A percentile compares a stretch with the other conserved stretches of the same genome.
Evolutionary conservation across 2,888 invertebrate species (phyloP).

Genomic region (Spodoptera littoralis): DNA sequence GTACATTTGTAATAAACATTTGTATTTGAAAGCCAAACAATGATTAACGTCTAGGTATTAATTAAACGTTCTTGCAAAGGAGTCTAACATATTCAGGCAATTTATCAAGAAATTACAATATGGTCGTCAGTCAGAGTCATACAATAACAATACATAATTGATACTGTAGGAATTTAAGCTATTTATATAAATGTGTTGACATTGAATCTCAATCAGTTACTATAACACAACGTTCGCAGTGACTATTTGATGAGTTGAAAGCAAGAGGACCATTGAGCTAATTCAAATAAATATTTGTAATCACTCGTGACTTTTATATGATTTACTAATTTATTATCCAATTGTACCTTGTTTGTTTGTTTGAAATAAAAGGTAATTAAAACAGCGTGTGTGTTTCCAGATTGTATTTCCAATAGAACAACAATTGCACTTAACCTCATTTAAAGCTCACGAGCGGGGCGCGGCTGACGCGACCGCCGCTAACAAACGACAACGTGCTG

Average conservation of each 20-base stretch:
- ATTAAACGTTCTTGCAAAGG: too few species aligned
- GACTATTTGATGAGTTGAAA: neutral
- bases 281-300: constrained; percentile 35
- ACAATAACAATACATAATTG: constrained; percentile 6
- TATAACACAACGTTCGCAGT: constrained; percentile 9
- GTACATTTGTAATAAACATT: too few species aligned
- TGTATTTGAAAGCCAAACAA: too few species aligned
- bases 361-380: constrained; percentile 57
- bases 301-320: constrained; percentile 32
- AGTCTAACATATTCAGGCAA: too few species aligned
- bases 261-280: constrained; percentile 15
- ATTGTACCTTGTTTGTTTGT: constrained; percentile 52
- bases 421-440: constrained; percentile 84
- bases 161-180: constrained; percentile 14
- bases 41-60: too few species aligned
- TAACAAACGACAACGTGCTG: constrained; percentile 68
- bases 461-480: constrained; percentile 46
- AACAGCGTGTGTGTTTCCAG: constrained; percentile 74
- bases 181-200: constrained; percentile 17
- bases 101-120: constrained; percentile 14
- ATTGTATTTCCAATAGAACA: constrained; percentile 87
- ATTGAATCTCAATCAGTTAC: constrained; percentile 29
- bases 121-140: constrained; percentile 10
- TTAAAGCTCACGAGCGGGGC: constrained; percentile 79
- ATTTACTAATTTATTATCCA: constrained; percentile 51